Evolutionary conservation across 2,113 vertebrate species (phyloP).

Genomic region (Zapus hudsonius): DNA sequence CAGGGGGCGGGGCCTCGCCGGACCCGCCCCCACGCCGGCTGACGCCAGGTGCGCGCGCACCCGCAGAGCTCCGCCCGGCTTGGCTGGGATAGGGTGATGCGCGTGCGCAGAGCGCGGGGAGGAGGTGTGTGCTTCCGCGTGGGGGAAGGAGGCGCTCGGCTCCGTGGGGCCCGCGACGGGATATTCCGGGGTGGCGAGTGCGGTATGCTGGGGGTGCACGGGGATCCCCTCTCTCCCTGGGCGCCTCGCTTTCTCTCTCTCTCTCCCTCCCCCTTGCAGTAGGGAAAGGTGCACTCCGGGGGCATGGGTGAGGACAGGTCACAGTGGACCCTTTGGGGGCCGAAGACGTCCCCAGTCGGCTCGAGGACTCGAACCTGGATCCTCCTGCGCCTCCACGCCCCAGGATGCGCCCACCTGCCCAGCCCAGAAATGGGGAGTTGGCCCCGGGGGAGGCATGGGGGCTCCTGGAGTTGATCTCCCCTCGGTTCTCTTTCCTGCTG

Average conservation of each 20-base stretch:
- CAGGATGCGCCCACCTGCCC: background rate
- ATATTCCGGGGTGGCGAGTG: background rate
- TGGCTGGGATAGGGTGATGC: background rate
- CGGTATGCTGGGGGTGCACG: constrained; percentile 13
- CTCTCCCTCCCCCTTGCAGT: background rate
- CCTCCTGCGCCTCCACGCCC: background rate
- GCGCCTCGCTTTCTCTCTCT: too few species aligned
- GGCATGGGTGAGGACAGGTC: background rate
- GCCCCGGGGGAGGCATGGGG: background rate
- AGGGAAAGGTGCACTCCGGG: background rate
- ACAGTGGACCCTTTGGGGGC: too few species aligned
- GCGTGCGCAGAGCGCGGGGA: constrained; percentile 47
- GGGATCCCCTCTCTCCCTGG: background rate
- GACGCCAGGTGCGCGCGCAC: constrained; percentile 62
- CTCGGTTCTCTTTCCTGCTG: background rate
- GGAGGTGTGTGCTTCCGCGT: too few species aligned
- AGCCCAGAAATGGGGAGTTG: background rate
- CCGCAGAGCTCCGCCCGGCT: background rate
- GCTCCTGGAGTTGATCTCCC: background rate
- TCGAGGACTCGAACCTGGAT: background rate
- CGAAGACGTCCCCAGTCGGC: background rate
- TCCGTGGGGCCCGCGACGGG: background rate
- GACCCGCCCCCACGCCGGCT: constrained; percentile 23
- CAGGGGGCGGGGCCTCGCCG: constrained; percentile 35
- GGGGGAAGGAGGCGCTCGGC: background rate